Base-by-base conservation (phyloP, 1,140 invertebrate genomes). In the Cydia strobilella region DNA sequence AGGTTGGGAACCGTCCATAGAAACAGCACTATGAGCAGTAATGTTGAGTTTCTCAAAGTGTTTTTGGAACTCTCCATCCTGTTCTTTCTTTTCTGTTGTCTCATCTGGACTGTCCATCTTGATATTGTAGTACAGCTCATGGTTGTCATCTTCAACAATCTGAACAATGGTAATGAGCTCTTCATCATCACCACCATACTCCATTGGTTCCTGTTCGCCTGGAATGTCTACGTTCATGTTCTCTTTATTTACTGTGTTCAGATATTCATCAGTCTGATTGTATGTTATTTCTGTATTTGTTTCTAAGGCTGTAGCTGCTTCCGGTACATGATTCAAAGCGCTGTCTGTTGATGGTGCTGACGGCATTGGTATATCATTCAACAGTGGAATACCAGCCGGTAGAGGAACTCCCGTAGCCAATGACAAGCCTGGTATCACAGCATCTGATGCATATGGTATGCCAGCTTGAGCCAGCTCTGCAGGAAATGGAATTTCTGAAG, bases 101-200 rank as follows among this genome's bases (percentile, higher is more conserved):
- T 85, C 77, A 74, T 84, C 85, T 65, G 88, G 86, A 79, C 89
- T 92, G 25, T 85, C 86, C 62, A 90, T 90, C 74, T 91, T 89
- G 31, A 92, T 90, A 74, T 90, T 86, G 75, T 92, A 92, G 79
- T 91, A 93, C 35, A 90, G 74, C 62, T 92, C 90, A 74, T 86
- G 85, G 74, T 92, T 84, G 75, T 92, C 92, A 84, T 93, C 93
- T 76, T 93, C 92, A 18, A 93, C 87, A 74, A 93, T 93, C 84
- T 93, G 91, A 25, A 92, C 91, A 75, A 93, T 84, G 1, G 93
- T 93, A 23, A 93, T 93, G 35, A 93, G 85, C 80, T 93, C 93
- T 82, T 93, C 90, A 82, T 92, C 92, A 82, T 89, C 89, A 78
- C 83, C 81, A n/a, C 48, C 82, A 86, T 89, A 87, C 54, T 85